phyloP scores from a whole-genome alignment of 2,888 invertebrate species.

The Synanthedon vespiformis region DNA sequence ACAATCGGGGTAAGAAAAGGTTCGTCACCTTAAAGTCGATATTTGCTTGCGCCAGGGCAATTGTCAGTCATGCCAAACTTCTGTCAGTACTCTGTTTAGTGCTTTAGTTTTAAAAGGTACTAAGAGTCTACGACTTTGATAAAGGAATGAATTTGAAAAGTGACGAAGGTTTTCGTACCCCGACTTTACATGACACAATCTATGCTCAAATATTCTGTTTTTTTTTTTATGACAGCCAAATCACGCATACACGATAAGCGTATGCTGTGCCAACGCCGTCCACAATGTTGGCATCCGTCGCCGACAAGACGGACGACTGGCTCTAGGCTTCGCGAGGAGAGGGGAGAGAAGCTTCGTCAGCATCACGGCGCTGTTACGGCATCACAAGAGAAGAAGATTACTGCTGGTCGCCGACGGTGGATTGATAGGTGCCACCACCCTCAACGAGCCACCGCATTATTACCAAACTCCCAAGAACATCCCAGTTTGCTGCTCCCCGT shows the following conservation, averaged over 20 bases:
- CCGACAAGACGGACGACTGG: conserved; percentile 62
- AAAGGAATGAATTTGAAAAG: too few relatives aligned
- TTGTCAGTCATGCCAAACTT: too few relatives aligned
- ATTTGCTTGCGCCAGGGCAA: too few relatives aligned
- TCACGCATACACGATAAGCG: conserved; percentile 67
- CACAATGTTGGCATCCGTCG: conserved; percentile 71
- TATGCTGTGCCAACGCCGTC: conserved; percentile 61
- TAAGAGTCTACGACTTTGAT: too few relatives aligned
- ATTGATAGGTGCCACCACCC: conserved; percentile 60
- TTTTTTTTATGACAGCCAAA: conserved; percentile 29
- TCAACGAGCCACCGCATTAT: conserved; percentile 54
- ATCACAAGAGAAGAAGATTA: conserved; percentile 65
- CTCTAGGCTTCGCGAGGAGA: conserved; percentile 65
- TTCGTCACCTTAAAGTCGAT: too few relatives aligned
- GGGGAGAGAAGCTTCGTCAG: conserved; percentile 65
- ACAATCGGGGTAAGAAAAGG: too few relatives aligned
- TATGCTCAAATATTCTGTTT: too few relatives aligned
- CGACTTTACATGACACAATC: too few relatives aligned
- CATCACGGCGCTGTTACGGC: conserved; percentile 63
- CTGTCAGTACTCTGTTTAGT: too few relatives aligned
- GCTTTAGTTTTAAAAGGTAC: too few relatives aligned
- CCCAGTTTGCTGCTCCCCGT: conserved; percentile 17
- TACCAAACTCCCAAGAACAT: conserved; percentile 53
- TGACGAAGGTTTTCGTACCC: too few relatives aligned
- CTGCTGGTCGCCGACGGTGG: conserved; percentile 63